Base-by-base conservation (phyloP, 2,888 invertebrate genomes). In the Zhuqinia jingwanae region DNA sequence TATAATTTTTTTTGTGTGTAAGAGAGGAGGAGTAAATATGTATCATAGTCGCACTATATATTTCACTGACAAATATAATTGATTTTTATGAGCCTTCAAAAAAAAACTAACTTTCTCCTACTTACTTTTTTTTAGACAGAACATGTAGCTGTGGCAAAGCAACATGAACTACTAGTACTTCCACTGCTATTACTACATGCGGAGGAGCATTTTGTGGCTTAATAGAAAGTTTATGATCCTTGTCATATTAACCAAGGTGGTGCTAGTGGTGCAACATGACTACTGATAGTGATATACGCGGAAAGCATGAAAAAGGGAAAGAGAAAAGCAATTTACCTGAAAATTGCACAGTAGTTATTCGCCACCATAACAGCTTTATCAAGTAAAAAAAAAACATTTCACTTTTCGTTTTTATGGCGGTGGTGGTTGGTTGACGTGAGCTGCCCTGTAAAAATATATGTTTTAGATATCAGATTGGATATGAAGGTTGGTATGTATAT, bases 181-280 rank as follows among this genome's bases (percentile, higher is more conserved):
- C n/a, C n/a, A n/a, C n/a, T n/a, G n/a, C n/a, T n/a, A 78, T 20
- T 3, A 65, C 42, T 58, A 30, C 36, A 42, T 42, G 76, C 22
- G 56, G 42, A 56, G 42, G 42, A 63, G 78, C 42, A 53, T 42
- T 68, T 73, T 85, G 47, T 78, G 85, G 73, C 79, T 85, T 85
- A 85, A 85, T 85, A 79, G 85, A 85, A 85, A 85, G 85, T 85
- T 85, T 79, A 85, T 85, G 85, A 73, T 79, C 85, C 85, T 79
- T 78, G 78, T 78, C 85, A 79, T 70, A 85, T 78, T 85, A 73
- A 68, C 25, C 36, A 73, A 70, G 73, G 84, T 68, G 76, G 60
- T 22, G 56, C 58, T 75, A 15, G 75, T 75, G 60, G 58, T 50
- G 68, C 78, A 70, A 77, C 30, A 42, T 65, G 79, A 27, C 60